A percentile compares a stretch with the other conserved stretches of the same genome.
These are phyloP conservation scores for Branchinecta lynchi DNA, from an alignment of 1,140 invertebrate genomes.

Conservation along the genomic window DNA sequence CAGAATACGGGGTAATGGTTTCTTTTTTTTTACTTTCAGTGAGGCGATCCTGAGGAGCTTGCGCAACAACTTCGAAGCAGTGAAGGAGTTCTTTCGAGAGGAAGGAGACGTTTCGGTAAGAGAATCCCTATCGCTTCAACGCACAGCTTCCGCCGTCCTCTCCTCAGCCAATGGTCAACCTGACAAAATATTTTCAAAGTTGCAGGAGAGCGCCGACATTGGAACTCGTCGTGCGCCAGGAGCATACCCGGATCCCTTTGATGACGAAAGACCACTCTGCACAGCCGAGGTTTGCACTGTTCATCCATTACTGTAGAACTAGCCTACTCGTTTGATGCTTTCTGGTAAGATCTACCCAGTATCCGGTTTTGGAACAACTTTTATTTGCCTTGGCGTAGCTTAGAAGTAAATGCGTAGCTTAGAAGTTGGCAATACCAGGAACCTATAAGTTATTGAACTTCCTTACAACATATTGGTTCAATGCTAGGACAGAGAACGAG, in stretches of 20 bases:
- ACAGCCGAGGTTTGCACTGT: not conserved
- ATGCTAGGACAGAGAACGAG: too few relatives aligned
- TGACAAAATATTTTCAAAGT: not conserved
- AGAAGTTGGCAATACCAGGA: too few relatives aligned
- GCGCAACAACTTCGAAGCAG: not conserved
- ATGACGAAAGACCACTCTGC: not conserved
- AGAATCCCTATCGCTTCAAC: not conserved
- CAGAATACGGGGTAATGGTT: not conserved
- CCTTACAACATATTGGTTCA: too few relatives aligned
- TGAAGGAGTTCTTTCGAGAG: not conserved
- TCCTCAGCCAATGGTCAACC: not conserved
- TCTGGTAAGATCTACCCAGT: not conserved
- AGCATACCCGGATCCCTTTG: not conserved
- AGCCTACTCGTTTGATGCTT: not conserved
- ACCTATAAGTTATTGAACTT: too few relatives aligned
- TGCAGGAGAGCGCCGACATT: slow-evolving; percentile 5
- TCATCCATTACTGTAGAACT: not conserved
- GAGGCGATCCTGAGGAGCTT: not conserved
- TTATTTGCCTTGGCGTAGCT: too few relatives aligned
- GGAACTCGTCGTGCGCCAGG: not conserved
- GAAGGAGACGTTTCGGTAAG: slow-evolving; percentile 10
- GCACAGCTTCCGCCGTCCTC: not conserved
- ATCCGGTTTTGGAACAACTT: too few relatives aligned
- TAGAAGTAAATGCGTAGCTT: too few relatives aligned
- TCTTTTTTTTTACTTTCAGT: not conserved